These are phyloP conservation scores for Caenorhabditis uteleia DNA, from an alignment of 2,888 invertebrate species.

Conservation along the genomic window DNA sequence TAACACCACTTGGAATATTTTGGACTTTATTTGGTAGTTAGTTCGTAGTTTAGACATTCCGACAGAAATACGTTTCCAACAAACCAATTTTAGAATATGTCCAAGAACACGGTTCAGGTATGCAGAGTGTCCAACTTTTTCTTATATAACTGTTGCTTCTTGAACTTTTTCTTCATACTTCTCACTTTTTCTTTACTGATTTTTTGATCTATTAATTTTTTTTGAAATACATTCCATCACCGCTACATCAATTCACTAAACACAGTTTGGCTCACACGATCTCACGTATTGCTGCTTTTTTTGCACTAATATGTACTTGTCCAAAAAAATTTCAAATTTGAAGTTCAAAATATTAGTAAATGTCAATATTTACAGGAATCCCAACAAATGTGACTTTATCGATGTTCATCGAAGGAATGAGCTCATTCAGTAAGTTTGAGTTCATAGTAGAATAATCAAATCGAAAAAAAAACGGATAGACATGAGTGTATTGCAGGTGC, in stretches of 20 bases:
- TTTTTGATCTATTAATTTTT: constrained; percentile 28
- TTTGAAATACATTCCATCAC: constrained; percentile 21
- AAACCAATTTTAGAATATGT: constrained; percentile 46
- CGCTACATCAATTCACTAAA: constrained; percentile 35
- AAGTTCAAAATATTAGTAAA: neutral
- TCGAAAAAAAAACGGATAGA: neutral
- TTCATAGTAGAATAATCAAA: neutral
- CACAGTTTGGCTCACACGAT: constrained; percentile 33
- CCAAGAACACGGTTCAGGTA: constrained; percentile 49
- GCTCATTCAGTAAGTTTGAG: constrained; percentile 56
- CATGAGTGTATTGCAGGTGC: constrained; percentile 50
- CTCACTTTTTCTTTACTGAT: neutral
- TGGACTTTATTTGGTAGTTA: neutral
- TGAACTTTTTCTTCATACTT: neutral
- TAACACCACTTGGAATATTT: no score
- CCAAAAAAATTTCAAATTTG: neutral
- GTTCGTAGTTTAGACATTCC: neutral
- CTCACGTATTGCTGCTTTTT: constrained; percentile 11
- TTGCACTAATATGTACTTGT: constrained; percentile 27
- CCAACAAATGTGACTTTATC: constrained; percentile 68
- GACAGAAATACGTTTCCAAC: neutral
- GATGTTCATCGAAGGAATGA: constrained; percentile 69
- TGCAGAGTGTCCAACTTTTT: constrained; percentile 34
- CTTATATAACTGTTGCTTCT: constrained; percentile 1
- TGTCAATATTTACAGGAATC: constrained; percentile 42